Base-by-base conservation (phyloP, 2,113 vertebrate species). In the Sorex araneus region DNA sequence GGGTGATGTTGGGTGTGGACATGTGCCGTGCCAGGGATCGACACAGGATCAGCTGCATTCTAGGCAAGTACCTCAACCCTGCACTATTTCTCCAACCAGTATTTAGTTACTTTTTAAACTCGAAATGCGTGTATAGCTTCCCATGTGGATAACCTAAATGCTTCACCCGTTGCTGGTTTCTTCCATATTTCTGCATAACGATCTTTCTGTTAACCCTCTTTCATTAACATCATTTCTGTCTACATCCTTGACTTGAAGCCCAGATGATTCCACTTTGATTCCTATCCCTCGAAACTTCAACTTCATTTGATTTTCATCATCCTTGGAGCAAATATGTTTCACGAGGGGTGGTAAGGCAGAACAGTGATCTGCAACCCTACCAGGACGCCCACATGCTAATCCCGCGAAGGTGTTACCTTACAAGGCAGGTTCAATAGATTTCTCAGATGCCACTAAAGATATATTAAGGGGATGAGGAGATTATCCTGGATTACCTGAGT, bases 261-360 rank as follows among this genome's bases (percentile, higher is more conserved):
- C 19, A 15, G 8, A 64, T 36, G 7, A 78, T 77, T 69, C 64
- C n/a, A 32, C 28, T 27, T 85, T 4, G 50, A 64, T 36, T 80
- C 6, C 30, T 67, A 50, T 84, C 70, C 45, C 12, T 78, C 88
- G 19, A 88, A 82, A 70, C 9, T 77, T 81, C 13, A 79, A 18
- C 30, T 81, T 93, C 50, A 18, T 60, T 79, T 87, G 3, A 40
- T 66, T 76, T 76, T 60, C 57, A 57, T 74, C 40, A 40, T 50
- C 28, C 50, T 23, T 60, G 57, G 23, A 60, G 57, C 18, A 23
- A 23, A 60, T 60, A 60, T 60, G 23, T 19, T 21, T 60, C 87
- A 36, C 47, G 43, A 83, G 40, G 6, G 9, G 30, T 27, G 9
- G 7, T 64, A 71, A 66, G 6, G 57, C 28, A 64, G 32, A 79